phyloP scores from a whole-genome alignment of 2,113 vertebrate species.

The Eulacestoma nigropectus region DNA sequence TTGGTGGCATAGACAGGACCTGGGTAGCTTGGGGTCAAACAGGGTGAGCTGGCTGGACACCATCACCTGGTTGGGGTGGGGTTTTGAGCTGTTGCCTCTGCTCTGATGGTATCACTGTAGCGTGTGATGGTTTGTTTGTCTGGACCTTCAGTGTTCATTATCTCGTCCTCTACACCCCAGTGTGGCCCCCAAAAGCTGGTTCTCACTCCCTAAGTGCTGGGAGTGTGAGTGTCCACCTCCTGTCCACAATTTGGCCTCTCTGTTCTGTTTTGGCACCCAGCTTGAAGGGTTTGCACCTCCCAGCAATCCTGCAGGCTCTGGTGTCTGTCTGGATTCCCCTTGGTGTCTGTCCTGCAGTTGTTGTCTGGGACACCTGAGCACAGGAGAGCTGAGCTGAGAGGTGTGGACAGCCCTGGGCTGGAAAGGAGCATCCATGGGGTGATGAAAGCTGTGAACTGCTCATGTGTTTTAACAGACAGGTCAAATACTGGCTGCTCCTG shows the following conservation, averaged over 20 bases:
- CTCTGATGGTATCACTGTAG: neutral
- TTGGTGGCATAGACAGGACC: fast-evolving
- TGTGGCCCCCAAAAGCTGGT: neutral
- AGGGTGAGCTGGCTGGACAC: neutral
- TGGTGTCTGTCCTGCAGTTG: neutral
- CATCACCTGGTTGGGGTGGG: fast-evolving
- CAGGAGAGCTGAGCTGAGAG: neutral
- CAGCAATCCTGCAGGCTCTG: neutral
- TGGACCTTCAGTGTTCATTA: neutral
- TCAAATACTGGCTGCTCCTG: neutral
- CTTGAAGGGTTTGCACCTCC: neutral
- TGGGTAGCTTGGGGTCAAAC: neutral
- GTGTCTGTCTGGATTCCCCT: neutral
- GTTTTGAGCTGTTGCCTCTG: neutral
- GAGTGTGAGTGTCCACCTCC: neutral
- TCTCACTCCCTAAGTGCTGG: neutral
- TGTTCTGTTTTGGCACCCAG: neutral
- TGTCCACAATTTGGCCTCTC: neutral
- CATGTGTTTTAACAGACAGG: neutral
- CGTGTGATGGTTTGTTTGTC: neutral
- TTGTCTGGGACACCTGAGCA: neutral
- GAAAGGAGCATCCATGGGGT: neutral
- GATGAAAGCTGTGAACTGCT: neutral
- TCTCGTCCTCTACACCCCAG: fast-evolving
- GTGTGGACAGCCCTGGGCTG: neutral